Conservation (phyloP, 2,113 vertebrate genomes). For the Heloderma charlesbogerti region DNA sequence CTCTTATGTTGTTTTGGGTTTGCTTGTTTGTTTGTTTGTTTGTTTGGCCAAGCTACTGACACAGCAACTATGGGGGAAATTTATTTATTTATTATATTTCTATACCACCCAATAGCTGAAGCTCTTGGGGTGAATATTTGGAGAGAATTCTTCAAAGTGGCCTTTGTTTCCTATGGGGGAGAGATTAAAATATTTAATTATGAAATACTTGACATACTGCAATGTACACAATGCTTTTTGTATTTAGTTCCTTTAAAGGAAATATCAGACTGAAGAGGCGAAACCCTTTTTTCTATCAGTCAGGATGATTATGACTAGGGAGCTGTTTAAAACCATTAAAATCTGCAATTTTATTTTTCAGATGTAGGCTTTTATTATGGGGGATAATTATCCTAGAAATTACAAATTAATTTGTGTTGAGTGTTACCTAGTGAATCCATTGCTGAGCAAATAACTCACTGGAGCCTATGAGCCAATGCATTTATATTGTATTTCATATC, state of each 20-base stretch:
- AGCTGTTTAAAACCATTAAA: slow-evolving; percentile 61
- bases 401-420: slow-evolving; percentile 69
- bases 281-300: slow-evolving; percentile 11
- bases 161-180: background rate
- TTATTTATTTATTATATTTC: too few relatives aligned
- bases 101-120: too few relatives aligned
- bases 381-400: slow-evolving; percentile 68
- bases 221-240: background rate
- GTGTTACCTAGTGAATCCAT: slow-evolving; percentile 54
- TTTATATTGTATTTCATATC: slow-evolving; percentile 71
- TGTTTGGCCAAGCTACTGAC: too few relatives aligned
- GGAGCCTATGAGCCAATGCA: slow-evolving; percentile 80
- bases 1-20: too few relatives aligned
- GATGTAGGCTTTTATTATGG: slow-evolving; percentile 51
- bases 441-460: slow-evolving; percentile 69
- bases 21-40: too few relatives aligned
- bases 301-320: slow-evolving; percentile 35
- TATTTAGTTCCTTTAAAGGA: background rate
- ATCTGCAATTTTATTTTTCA: slow-evolving; percentile 38
- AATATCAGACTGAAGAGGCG: background rate
- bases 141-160: background rate
- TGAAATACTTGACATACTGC: too few relatives aligned
- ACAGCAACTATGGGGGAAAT: too few relatives aligned
- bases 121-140: background rate
- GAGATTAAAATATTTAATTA: too few relatives aligned